Base-by-base conservation (phyloP, 1,140 invertebrate genomes). In the Camponotus pennsylvanicus region DNA sequence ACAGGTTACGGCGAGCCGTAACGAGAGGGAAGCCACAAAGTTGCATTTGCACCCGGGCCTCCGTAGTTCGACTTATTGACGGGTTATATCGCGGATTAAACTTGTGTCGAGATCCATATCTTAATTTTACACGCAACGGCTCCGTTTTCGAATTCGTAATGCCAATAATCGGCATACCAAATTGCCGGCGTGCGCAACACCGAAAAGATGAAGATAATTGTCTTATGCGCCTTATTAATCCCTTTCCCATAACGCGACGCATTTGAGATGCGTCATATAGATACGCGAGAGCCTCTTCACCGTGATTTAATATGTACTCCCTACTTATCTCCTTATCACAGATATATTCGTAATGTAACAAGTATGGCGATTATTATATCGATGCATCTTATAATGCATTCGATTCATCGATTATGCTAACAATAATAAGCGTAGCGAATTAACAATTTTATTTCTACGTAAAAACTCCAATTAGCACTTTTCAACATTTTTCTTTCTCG, bases 201-300 rank as follows among this genome's bases (percentile, higher is more conserved):
- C 67, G n/a, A 83, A 83, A 75, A 75, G n/a, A 75, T 70, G 21
- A 32, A 57, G 78, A 80, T 83, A 83, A 75, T 63, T 83, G 52
- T 83, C 69, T 27, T 4, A 45, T 5, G 55, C 32, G 9, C 0
- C 21, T 73, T 37, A 66, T 75, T 83, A 83, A 83, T 83, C n/a
- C 52, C 15, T 82, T 32, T 52, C 37, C 6, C 11, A 37, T 37
- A 75, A 83, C 61, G 27, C 27, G 52, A 83, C 2, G 45, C 32
- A 32, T 32, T 52, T 18, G 32, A 8, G 15, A 9, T 66, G 27
- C 52, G 18, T n/a, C 37, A 1, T 70, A 42, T n/a, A 57, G 11
- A 4, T 32, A 45, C n/a, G 37, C 37, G 21, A 40, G 4, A 55
- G 13, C 15, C 3, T 70, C 32, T 27, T 32, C 37, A 34, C 78